phyloP scores from a whole-genome alignment of 2,888 invertebrate genomes.

The Thelaira solivaga region DNA sequence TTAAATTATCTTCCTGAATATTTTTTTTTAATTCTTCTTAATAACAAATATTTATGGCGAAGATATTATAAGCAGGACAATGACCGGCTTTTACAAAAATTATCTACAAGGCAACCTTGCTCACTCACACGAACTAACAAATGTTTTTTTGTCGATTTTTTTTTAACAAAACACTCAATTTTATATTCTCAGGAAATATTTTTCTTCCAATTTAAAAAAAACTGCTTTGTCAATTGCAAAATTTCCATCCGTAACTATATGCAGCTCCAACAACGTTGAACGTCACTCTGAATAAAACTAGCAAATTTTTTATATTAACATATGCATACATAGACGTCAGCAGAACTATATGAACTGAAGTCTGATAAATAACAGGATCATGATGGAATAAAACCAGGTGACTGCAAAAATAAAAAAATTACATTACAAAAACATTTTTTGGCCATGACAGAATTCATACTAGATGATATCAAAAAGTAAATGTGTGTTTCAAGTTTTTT shows the following conservation, averaged over 20 bases:
- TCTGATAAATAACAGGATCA: slow-evolving; percentile 16
- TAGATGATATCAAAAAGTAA: too few species aligned
- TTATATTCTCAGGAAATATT: too few species aligned
- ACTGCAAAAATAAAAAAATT: too few species aligned
- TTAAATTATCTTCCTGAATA: too few species aligned
- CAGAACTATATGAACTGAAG: slow-evolving; percentile 23
- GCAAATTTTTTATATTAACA: slow-evolving; percentile 18
- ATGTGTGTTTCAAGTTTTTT: too few species aligned
- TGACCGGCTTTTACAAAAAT: slow-evolving; percentile 47
- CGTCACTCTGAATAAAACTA: slow-evolving; percentile 43
- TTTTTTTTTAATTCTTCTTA: slow-evolving; percentile 18
- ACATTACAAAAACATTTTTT: too few species aligned
- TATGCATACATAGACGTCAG: slow-evolving; percentile 13
- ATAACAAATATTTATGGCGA: slow-evolving; percentile 46
- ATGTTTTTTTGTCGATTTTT: too few species aligned
- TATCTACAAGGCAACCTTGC: not conserved
- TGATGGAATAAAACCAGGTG: too few species aligned
- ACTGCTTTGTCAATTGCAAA: too few species aligned
- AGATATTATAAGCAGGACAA: slow-evolving; percentile 47
- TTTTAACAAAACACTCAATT: too few species aligned
- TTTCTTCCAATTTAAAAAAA: too few species aligned
- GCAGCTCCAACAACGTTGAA: slow-evolving; percentile 53
- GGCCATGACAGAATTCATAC: too few species aligned
- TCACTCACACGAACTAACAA: not conserved
- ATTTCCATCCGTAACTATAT: slow-evolving; percentile 22